A percentile compares a stretch with the other conserved stretches of the same genome.
Evolutionary conservation across 1,140 invertebrate genomes (phyloP).

Genomic region (Helicorthomorpha holstii): DNA sequence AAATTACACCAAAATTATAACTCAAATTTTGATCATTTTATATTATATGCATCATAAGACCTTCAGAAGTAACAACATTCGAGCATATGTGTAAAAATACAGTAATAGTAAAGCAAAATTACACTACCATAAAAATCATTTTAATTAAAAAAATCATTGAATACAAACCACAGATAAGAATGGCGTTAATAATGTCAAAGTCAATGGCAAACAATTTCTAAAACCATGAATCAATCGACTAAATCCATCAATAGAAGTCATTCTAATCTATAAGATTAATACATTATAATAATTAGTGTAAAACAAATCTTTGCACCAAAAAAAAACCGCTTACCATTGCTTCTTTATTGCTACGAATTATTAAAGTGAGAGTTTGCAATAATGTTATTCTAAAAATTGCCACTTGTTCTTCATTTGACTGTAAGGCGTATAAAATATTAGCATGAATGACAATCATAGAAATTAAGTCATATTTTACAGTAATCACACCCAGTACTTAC

Average conservation of each 20-base stretch:
- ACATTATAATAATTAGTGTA: too few species aligned
- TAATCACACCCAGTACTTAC: neutral
- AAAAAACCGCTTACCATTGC: neutral
- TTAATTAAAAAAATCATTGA: neutral
- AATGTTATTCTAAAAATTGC: too few species aligned
- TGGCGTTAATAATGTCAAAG: conserved; percentile 21
- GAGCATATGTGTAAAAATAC: too few species aligned
- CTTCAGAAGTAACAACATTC: neutral
- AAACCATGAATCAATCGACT: conserved; percentile 22
- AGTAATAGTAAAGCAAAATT: too few species aligned
- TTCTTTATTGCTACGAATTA: neutral
- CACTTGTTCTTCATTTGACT: too few species aligned
- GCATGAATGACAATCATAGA: neutral
- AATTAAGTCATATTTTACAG: neutral
- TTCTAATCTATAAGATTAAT: conserved; percentile 12
- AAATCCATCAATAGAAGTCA: conserved; percentile 14
- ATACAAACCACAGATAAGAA: conserved; percentile 21
- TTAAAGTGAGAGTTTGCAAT: too few species aligned
- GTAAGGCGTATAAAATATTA: too few species aligned
- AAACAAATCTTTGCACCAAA: too few species aligned
- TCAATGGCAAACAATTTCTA: conserved; percentile 20
- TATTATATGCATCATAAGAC: neutral
- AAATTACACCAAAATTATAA: too few species aligned
- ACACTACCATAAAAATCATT: neutral
- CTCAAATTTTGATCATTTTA: too few species aligned